Percentiles rank a stretch among this genome's conserved stretches.
Evolutionary conservation across 2,113 vertebrate genomes (phyloP).

Genomic region (Bucco capensis): DNA sequence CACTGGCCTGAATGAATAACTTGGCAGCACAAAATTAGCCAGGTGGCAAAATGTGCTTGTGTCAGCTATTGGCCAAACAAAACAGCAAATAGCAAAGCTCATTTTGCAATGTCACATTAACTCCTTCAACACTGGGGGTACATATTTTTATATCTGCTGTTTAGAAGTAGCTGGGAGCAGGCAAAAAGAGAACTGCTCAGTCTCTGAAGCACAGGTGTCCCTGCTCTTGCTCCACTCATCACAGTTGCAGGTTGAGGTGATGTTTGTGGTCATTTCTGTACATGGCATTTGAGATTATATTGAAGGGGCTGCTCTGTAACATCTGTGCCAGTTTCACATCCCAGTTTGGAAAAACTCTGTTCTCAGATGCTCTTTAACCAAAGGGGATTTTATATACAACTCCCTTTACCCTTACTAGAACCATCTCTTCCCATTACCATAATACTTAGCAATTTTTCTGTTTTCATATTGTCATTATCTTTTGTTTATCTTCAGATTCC

Average conservation of each 20-base stretch:
- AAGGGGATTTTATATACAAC: not conserved
- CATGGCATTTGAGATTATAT: not conserved
- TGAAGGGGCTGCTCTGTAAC: not conserved
- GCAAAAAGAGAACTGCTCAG: not conserved
- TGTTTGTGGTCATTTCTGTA: not conserved
- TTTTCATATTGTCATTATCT: not conserved
- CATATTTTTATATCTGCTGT: not conserved
- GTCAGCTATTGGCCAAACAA: slow-evolving; percentile 72
- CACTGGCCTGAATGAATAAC: slow-evolving; percentile 74
- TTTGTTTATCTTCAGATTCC: not conserved
- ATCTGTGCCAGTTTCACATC: not conserved
- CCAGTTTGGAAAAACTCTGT: not conserved
- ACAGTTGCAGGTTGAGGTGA: not conserved
- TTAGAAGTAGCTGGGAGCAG: not conserved
- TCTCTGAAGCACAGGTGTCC: not conserved
- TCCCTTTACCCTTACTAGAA: not conserved
- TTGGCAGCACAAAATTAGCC: slow-evolving; percentile 74
- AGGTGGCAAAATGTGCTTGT: slow-evolving; percentile 74
- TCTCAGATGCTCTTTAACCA: not conserved
- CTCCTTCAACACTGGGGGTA: slow-evolving; percentile 31
- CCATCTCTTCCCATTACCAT: not conserved
- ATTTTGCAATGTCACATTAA: slow-evolving; percentile 69
- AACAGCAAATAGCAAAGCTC: slow-evolving; percentile 68
- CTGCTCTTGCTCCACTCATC: not conserved
- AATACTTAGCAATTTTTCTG: not conserved